These are phyloP conservation scores for Xerus rutilus DNA, from an alignment of 2,797 vertebrate species.

Conservation along the genomic window DNA sequence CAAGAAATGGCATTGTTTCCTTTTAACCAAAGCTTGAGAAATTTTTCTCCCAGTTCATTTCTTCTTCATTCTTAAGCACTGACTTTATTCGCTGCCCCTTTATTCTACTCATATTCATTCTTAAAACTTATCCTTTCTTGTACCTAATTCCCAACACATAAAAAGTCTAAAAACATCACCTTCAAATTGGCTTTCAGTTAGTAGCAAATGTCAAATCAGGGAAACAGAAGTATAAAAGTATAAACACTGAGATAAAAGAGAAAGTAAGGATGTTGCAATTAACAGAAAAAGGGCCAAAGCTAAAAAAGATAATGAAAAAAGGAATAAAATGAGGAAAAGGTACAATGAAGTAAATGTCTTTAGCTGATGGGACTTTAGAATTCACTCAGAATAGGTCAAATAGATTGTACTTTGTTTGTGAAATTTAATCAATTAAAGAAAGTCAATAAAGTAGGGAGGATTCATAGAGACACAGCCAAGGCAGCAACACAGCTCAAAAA, in stretches of 20 bases:
- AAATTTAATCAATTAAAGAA: conserved; percentile 62
- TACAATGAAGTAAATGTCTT: conserved; percentile 30
- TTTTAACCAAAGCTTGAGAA: background rate
- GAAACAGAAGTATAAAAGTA: conserved; percentile 59
- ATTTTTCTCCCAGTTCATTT: background rate
- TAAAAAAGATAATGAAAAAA: background rate
- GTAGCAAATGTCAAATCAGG: conserved; percentile 41
- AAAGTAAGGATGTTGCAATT: background rate
- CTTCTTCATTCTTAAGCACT: background rate
- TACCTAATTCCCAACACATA: background rate
- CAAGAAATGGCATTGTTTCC: background rate
- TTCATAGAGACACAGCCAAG: conserved; percentile 17
- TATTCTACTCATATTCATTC: background rate
- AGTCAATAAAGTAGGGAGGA: background rate
- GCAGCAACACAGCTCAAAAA: background rate
- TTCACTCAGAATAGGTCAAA: conserved; percentile 20
- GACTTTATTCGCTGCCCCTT: background rate
- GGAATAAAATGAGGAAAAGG: conserved; percentile 18
- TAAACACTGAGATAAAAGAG: conserved; percentile 54
- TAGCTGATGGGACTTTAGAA: conserved; percentile 26
- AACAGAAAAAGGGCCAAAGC: conserved; percentile 40
- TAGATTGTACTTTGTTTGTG: background rate
- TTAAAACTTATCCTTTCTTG: conserved; percentile 50
- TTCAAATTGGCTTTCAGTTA: conserved; percentile 46
- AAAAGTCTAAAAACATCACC: conserved; percentile 45